phyloP scores from a whole-genome alignment of 2,888 invertebrate genomes.

The Agriopis aurantiaria region DNA sequence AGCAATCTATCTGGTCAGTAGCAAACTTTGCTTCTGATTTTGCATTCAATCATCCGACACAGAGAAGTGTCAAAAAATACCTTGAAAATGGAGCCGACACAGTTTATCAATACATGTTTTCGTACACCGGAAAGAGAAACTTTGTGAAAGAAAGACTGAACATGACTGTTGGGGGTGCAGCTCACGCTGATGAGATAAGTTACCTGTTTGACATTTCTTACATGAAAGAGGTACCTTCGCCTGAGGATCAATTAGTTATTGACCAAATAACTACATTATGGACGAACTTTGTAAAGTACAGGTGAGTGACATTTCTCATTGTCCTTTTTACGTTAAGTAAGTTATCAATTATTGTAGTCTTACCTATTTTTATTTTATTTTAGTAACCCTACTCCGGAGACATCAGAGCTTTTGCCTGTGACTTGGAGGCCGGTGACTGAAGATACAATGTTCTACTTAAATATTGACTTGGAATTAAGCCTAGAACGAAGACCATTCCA shows the following conservation, averaged over 20 bases:
- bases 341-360: not conserved
- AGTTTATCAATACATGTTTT: constrained; percentile 64
- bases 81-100: constrained; percentile 51
- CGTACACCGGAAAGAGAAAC: constrained; percentile 63
- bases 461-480: constrained; percentile 51
- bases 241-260: constrained; percentile 56
- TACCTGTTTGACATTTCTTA: constrained; percentile 60
- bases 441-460: constrained; percentile 46
- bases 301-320: constrained; percentile 48
- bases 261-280: constrained; percentile 62
- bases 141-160: constrained; percentile 53
- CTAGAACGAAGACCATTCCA: constrained; percentile 51
- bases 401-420: constrained; percentile 53
- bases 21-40: constrained; percentile 61
- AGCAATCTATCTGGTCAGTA: constrained; percentile 44
- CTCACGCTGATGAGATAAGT: constrained; percentile 61
- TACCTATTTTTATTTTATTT: constrained; percentile 27
- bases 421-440: constrained; percentile 51
- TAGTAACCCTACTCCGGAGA: constrained; percentile 59
- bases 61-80: constrained; percentile 56
- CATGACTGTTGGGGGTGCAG: constrained; percentile 52
- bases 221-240: constrained; percentile 46
- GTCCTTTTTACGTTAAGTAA: not conserved
- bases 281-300: constrained; percentile 64
- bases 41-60: constrained; percentile 52